Conservation (phyloP, 2,113 vertebrate species). For the Paracanthobrama guichenoti region DNA sequence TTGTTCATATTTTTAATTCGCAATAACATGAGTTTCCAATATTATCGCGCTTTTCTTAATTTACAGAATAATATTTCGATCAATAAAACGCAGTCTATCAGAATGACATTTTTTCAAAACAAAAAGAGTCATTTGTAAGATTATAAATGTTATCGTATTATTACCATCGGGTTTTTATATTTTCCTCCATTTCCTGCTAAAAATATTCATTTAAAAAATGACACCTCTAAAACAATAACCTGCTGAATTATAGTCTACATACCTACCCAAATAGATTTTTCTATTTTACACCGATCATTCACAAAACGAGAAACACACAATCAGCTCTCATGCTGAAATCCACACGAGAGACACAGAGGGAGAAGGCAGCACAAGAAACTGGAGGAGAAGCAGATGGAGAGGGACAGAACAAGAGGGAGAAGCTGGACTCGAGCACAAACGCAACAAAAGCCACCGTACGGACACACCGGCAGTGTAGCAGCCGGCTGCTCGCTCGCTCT, state of each 20-base stretch:
- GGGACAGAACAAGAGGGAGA: slow-evolving; percentile 41
- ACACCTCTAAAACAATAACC: background rate
- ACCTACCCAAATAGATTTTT: background rate
- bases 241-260: background rate
- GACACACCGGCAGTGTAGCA: slow-evolving; percentile 53
- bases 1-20: too few relatives aligned
- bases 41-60: background rate
- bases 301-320: slow-evolving; percentile 6
- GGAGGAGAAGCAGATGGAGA: slow-evolving; percentile 38
- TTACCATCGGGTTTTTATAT: background rate
- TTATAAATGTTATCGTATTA: background rate
- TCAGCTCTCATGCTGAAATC: background rate
- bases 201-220: background rate
- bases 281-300: slow-evolving; percentile 15
- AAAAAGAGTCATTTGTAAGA: background rate
- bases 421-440: slow-evolving; percentile 66
- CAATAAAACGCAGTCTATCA: background rate
- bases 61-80: background rate
- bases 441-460: slow-evolving; percentile 71
- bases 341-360: slow-evolving; percentile 23
- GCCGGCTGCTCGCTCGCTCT: slow-evolving; percentile 53
- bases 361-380: slow-evolving; percentile 28
- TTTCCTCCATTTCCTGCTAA: background rate
- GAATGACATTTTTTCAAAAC: background rate
- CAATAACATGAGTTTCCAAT: background rate